Percentiles rank a stretch among this genome's conserved stretches.
These are phyloP conservation scores for Junonia oenone DNA, from an alignment of 2,888 invertebrate species.

Conservation along the genomic window DNA sequence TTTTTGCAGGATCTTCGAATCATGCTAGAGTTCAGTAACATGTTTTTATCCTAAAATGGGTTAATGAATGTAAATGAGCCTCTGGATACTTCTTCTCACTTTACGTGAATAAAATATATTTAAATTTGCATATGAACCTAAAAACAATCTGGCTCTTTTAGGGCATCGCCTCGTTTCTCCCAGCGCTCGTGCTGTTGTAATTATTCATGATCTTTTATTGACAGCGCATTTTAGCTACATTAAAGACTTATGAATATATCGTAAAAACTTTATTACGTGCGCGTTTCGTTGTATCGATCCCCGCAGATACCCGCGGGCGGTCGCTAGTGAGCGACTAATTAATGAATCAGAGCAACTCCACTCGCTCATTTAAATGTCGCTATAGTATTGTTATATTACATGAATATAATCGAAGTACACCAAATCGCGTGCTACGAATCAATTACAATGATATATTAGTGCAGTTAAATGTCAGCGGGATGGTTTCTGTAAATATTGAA, in stretches of 20 bases:
- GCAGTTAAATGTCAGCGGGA: constrained; percentile 5
- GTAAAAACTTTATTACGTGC: constrained; percentile 8
- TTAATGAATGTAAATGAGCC: no score
- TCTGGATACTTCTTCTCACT: neutral
- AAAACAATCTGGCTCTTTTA: neutral
- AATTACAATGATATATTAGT: constrained; percentile 1
- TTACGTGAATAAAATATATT: neutral
- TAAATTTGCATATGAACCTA: neutral
- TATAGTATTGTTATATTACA: neutral
- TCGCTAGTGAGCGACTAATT: constrained; percentile 19
- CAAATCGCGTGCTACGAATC: constrained; percentile 5
- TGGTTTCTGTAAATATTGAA: constrained; percentile 4
- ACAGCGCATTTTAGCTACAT: neutral
- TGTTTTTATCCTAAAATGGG: no score
- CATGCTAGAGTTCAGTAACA: neutral
- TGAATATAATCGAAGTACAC: neutral
- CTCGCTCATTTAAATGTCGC: constrained; percentile 1
- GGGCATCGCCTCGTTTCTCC: neutral
- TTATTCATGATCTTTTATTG: neutral
- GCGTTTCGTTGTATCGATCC: neutral
- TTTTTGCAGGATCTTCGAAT: no score
- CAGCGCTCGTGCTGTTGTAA: no score
- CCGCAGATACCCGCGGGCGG: constrained; percentile 19
- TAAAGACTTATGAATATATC: constrained; percentile 1
- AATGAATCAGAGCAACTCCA: constrained; percentile 16